These are phyloP conservation scores for Barnardius zonarius DNA, from an alignment of 2,113 vertebrate genomes.

Conservation along the genomic window DNA sequence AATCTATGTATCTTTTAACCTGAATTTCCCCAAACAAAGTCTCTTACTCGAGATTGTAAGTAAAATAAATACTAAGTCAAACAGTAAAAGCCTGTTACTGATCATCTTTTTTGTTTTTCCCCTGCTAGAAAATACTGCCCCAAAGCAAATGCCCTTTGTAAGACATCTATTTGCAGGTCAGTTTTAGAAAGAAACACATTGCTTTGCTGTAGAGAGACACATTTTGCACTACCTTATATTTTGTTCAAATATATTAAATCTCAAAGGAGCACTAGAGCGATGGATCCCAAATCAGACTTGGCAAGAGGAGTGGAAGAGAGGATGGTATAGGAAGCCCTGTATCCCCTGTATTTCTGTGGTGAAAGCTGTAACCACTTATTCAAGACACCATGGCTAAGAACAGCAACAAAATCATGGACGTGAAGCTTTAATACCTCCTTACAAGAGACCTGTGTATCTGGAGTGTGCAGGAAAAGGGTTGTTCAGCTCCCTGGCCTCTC, in stretches of 20 bases:
- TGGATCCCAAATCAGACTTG: not conserved
- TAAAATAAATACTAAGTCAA: not conserved
- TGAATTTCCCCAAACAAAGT: not conserved
- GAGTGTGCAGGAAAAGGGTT: fast-evolving
- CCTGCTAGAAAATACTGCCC: not conserved
- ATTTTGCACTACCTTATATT: not conserved
- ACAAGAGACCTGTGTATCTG: fast-evolving
- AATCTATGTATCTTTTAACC: not conserved
- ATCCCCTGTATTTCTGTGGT: not conserved
- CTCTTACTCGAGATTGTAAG: not conserved
- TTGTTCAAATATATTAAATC: not conserved
- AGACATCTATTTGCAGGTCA: not conserved
- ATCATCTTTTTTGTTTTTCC: not conserved
- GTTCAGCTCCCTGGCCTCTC: not conserved
- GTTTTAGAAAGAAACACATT: not conserved
- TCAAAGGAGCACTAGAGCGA: not conserved
- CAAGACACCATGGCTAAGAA: fast-evolving
- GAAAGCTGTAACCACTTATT: not conserved
- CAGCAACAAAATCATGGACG: not conserved
- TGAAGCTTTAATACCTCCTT: not conserved
- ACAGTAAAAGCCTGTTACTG: not conserved
- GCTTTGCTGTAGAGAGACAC: not conserved
- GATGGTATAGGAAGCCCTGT: not conserved
- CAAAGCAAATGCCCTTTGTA: not conserved
- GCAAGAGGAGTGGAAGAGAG: not conserved